These are phyloP conservation scores for Champsocephalus gunnari DNA, from an alignment of 2,797 vertebrate species.

Conservation along the genomic window DNA sequence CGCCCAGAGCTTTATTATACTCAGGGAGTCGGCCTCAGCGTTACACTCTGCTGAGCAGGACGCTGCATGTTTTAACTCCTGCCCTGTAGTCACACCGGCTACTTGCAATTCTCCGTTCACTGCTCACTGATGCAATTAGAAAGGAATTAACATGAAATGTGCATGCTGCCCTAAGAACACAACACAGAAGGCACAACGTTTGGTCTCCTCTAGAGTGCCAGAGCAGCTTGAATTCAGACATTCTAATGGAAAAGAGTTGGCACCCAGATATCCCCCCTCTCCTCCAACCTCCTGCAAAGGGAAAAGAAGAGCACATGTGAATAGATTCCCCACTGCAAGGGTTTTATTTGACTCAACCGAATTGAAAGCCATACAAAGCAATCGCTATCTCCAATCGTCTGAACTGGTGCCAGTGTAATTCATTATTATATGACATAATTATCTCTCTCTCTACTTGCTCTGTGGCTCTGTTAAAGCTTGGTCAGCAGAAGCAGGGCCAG, in stretches of 20 bases:
- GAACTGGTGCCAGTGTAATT: slow-evolving; percentile 55
- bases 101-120: slow-evolving; percentile 52
- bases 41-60: slow-evolving; percentile 52
- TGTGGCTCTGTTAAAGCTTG: slow-evolving; percentile 54
- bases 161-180: slow-evolving; percentile 28
- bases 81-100: slow-evolving; percentile 51
- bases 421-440: slow-evolving; percentile 72
- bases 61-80: slow-evolving; percentile 53
- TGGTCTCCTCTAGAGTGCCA: slow-evolving; percentile 41
- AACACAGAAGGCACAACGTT: slow-evolving; percentile 41
- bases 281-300: slow-evolving; percentile 49
- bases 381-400: slow-evolving; percentile 49
- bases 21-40: slow-evolving; percentile 38
- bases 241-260: slow-evolving; percentile 60
- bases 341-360: slow-evolving; percentile 60
- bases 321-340: slow-evolving; percentile 62
- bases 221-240: slow-evolving; percentile 49
- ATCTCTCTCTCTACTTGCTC: slow-evolving; percentile 50
- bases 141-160: slow-evolving; percentile 65
- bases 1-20: slow-evolving; percentile 63
- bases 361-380: slow-evolving; percentile 63
- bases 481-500: slow-evolving; percentile 70
- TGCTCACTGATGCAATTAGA: slow-evolving; percentile 77
- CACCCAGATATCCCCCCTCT: slow-evolving; percentile 11
- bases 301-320: slow-evolving; percentile 41